Percentiles rank a stretch among this genome's conserved stretches.
Evolutionary conservation across 2,797 vertebrate species (phyloP).

Genomic region (Myiotriccus ornatus): DNA sequence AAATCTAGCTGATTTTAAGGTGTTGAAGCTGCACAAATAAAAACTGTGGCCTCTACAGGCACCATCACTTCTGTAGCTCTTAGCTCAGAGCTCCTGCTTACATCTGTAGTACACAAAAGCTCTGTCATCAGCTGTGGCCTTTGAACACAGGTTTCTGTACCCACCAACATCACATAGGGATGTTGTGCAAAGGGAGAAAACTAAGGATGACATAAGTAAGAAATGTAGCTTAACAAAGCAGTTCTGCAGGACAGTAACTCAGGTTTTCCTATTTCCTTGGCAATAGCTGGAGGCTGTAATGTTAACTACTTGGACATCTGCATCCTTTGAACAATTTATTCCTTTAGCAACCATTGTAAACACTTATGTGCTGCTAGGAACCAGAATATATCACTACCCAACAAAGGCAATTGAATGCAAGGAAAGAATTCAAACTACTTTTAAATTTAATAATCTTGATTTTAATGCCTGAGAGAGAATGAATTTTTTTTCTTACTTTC

Average conservation of each 20-base stretch:
- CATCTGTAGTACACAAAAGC: neutral
- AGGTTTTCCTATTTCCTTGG: conserved; percentile 70
- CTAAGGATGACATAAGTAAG: conserved; percentile 22
- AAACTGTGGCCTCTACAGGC: neutral
- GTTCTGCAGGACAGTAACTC: conserved; percentile 51
- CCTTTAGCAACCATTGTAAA: conserved; percentile 63
- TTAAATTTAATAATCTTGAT: conserved; percentile 42
- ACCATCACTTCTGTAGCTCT: neutral
- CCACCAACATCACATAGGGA: neutral
- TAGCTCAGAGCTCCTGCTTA: neutral
- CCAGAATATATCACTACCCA: conserved; percentile 17
- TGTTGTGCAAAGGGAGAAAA: neutral
- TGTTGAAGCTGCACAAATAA: neutral
- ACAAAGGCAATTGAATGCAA: conserved; percentile 41
- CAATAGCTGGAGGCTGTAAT: conserved; percentile 22
- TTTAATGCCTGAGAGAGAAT: conserved; percentile 2
- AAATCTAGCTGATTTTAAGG: neutral
- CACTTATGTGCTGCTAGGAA: conserved; percentile 53
- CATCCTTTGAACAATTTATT: conserved; percentile 67
- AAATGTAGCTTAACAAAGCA: conserved; percentile 29
- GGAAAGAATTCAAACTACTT: conserved; percentile 44
- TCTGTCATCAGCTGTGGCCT: neutral
- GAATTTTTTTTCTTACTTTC: conserved; percentile 1
- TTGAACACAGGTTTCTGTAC: neutral
- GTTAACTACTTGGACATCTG: conserved; percentile 71